Evolutionary conservation across 2,797 vertebrate species (phyloP), one percentile per base, ranked within the genome.

Genomic region (Sebastes jordani): DNA sequence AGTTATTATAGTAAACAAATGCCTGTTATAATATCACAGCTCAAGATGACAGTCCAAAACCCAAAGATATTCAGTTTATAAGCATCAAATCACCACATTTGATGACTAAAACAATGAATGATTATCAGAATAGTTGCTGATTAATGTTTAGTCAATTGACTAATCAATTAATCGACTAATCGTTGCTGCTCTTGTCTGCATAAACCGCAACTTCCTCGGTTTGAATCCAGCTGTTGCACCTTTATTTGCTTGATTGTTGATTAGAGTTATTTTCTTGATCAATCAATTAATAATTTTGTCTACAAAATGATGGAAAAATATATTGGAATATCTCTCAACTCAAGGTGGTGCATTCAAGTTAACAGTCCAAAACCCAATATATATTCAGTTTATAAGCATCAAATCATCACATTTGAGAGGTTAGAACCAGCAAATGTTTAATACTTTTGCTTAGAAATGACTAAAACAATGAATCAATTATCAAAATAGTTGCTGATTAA

Each of bases 361-460:
- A 54, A 54, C 23, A 25, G 13, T 30, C n/a, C 25, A 60, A 16
- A 60, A 46, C 34, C 6, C 27, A 13, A 62, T 34, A 20, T 0
- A 42, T 14, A 4, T 38, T 25, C 6, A 65, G 7, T 46, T 52
- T n/a, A 59, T 23, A 18, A 22, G 16, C 42, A 67, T 62, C 2
- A 63, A 23, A 46, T 56, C 6, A 0, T n/a, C 20, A 14, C 4
- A 30, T 69, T 56, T 56, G 6, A 22, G n/a, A 58, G 0, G 27
- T 16, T 23, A 7, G 23, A 42, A 36, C 22, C 63, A 36, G 7
- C 46, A 20, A 49, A 52, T 52, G 20, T 52, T 52, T 52, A 0
- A 0, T n/a, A 0, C 49, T 2, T 52, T 54, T 0, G 52, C 52
- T 7, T n/a, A 0, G 8, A 54, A 54, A 29, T 52, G 1, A 67